These are phyloP conservation scores for Halichoerus grypus DNA, from an alignment of 2,113 vertebrate species.

Conservation along the genomic window DNA sequence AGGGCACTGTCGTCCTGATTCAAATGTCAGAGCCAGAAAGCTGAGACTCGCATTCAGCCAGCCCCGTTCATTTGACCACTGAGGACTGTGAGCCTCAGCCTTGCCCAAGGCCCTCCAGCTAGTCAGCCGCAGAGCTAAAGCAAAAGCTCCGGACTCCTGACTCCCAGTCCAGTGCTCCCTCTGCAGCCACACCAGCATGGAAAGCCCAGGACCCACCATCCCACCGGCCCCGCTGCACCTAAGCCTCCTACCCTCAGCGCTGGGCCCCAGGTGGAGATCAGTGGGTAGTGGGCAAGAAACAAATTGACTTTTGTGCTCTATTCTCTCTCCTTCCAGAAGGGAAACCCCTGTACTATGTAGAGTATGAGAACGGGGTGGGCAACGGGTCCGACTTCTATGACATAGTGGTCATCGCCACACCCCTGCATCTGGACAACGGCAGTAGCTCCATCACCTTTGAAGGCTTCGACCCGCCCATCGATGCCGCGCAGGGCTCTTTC, in stretches of 20 bases:
- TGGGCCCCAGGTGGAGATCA: background rate
- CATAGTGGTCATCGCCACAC: constrained; percentile 94
- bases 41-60: background rate
- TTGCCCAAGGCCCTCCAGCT: background rate
- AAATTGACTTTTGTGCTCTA: background rate
- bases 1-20: constrained; percentile 64
- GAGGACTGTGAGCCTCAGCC: background rate
- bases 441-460: constrained; percentile 91
- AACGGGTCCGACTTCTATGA: constrained; percentile 91
- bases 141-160: background rate
- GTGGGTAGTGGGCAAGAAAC: background rate
- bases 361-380: constrained; percentile 87
- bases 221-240: background rate
- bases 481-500: constrained; percentile 89
- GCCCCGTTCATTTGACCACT: background rate
- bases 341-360: constrained; percentile 91
- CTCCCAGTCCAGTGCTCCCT: background rate
- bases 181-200: background rate
- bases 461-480: constrained; percentile 89
- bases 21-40: background rate
- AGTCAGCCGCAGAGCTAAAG: background rate
- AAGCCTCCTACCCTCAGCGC: background rate
- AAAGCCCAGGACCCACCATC: background rate
- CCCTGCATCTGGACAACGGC: constrained; percentile 90
- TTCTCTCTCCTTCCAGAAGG: constrained; percentile 88